Percentiles rank a stretch among this genome's conserved stretches.
Evolutionary conservation across 1,140 invertebrate species (phyloP).

Genomic region (Trachelipus rathkii): DNA sequence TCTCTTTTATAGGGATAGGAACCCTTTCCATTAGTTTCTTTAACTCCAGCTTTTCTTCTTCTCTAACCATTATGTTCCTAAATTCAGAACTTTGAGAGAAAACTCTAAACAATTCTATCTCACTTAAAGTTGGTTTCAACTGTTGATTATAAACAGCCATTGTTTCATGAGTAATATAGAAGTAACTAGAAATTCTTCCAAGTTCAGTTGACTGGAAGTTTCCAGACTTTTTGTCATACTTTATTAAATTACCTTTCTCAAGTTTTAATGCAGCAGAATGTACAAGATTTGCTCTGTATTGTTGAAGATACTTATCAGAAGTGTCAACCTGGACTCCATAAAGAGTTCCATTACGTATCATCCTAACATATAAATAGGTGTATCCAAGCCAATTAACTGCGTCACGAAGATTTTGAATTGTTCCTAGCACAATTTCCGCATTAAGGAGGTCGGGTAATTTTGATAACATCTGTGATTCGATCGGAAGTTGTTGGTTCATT

Average conservation of each 20-base stretch:
- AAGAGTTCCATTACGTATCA: constrained; percentile 54
- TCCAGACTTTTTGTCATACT: constrained; percentile 94
- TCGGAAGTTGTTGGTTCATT: constrained; percentile 92
- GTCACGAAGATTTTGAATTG: constrained; percentile 90
- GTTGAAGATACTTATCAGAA: constrained; percentile 83
- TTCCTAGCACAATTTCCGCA: constrained; percentile 95
- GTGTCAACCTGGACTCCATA: constrained; percentile 85
- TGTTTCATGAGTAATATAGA: constrained; percentile 95
- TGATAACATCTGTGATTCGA: constrained; percentile 72
- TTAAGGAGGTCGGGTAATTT: constrained; percentile 92
- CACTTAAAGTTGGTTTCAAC: constrained; percentile 90
- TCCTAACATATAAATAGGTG: constrained; percentile 89
- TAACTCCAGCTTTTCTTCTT: constrained; percentile 96
- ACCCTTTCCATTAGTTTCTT: constrained; percentile 96
- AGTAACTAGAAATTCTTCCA: constrained; percentile 95
- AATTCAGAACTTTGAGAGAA: constrained; percentile 97
- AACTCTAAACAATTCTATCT: constrained; percentile 97
- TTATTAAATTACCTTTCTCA: constrained; percentile 85
- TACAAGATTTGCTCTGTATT: constrained; percentile 88
- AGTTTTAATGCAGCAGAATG: constrained; percentile 90
- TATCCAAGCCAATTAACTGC: constrained; percentile 95
- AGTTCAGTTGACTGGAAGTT: constrained; percentile 70
- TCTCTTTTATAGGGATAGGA: constrained; percentile 98
- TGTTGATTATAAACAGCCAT: constrained; percentile 96
- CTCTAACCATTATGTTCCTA: constrained; percentile 85